Percentiles rank a stretch among this genome's conserved stretches.
Conservation (phyloP, 2,888 invertebrate genomes). For the Portevinia maculata region DNA sequence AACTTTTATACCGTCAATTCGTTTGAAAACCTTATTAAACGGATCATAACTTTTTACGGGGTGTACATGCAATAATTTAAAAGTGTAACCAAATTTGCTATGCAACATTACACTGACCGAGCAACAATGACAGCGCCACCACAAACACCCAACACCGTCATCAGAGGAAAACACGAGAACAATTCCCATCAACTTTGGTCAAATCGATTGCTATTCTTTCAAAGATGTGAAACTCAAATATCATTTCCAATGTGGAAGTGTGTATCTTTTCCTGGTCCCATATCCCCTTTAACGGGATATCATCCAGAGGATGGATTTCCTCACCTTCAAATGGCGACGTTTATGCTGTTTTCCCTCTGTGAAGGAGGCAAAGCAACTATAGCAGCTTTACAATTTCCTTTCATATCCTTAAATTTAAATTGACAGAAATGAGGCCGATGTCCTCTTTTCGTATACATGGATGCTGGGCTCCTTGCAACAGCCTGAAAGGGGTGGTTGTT, state of each 20-base stretch:
- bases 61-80: slow-evolving; percentile 71
- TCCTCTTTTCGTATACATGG: slow-evolving; percentile 41
- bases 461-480: slow-evolving; percentile 2
- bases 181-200: slow-evolving; percentile 61
- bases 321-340: slow-evolving; percentile 19
- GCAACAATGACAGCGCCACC: slow-evolving; percentile 42
- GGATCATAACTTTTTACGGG: slow-evolving; percentile 71
- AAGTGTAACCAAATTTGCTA: slow-evolving; percentile 68
- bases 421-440: slow-evolving; percentile 70
- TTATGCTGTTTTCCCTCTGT: slow-evolving; percentile 18
- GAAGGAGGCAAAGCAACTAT: slow-evolving; percentile 7
- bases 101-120: slow-evolving; percentile 70
- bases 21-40: slow-evolving; percentile 73
- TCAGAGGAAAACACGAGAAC: slow-evolving; percentile 12
- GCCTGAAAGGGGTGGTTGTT: slow-evolving; percentile 35
- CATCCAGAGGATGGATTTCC: slow-evolving; percentile 44
- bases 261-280: slow-evolving; percentile 4
- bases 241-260: slow-evolving; percentile 55
- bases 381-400: slow-evolving; percentile 53
- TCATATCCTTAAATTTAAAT: slow-evolving; percentile 72
- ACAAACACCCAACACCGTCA: slow-evolving; percentile 4
- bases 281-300: slow-evolving; percentile 11
- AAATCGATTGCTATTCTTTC: slow-evolving; percentile 57
- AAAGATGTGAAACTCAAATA: slow-evolving; percentile 54
- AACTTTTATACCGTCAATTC: slow-evolving; percentile 66